Percentiles rank a stretch among this genome's conserved stretches.
These are phyloP conservation scores for Vannuccia rotundouncinata DNA, from an alignment of 2,888 invertebrate genomes.

Conservation along the genomic window DNA sequence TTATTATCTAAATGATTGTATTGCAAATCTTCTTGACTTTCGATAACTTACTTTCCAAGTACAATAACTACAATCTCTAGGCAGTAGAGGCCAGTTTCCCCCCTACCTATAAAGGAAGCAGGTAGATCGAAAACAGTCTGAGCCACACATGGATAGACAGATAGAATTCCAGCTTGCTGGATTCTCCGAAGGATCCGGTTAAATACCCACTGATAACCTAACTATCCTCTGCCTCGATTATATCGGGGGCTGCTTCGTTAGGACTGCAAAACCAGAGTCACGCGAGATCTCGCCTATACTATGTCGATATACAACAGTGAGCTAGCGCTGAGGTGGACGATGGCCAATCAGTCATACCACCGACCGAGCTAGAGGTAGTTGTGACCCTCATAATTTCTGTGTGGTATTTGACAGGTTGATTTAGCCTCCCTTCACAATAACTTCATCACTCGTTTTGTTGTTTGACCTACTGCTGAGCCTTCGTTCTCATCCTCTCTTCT, in stretches of 20 bases:
- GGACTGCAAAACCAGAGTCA: not conserved
- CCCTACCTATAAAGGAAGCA: too few relatives aligned
- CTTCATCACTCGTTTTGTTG: not conserved
- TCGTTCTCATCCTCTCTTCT: not conserved
- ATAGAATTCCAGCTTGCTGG: not conserved
- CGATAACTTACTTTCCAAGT: too few relatives aligned
- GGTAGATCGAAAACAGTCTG: too few relatives aligned
- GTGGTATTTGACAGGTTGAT: conserved; percentile 15
- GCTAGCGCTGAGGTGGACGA: not conserved
- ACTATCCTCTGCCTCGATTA: not conserved
- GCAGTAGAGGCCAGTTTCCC: too few relatives aligned
- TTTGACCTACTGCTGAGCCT: not conserved
- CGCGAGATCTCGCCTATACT: not conserved
- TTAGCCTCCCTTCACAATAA: not conserved
- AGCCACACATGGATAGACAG: too few relatives aligned
- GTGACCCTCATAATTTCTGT: not conserved
- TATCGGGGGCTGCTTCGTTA: not conserved
- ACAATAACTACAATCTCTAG: too few relatives aligned
- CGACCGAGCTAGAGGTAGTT: not conserved
- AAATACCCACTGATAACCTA: not conserved
- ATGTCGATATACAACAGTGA: not conserved
- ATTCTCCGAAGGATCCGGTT: not conserved
- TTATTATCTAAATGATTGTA: not conserved
- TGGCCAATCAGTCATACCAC: not conserved
- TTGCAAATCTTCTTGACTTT: not conserved